These are phyloP conservation scores for Rostratula benghalensis DNA, from an alignment of 2,113 vertebrate species.

Conservation along the genomic window DNA sequence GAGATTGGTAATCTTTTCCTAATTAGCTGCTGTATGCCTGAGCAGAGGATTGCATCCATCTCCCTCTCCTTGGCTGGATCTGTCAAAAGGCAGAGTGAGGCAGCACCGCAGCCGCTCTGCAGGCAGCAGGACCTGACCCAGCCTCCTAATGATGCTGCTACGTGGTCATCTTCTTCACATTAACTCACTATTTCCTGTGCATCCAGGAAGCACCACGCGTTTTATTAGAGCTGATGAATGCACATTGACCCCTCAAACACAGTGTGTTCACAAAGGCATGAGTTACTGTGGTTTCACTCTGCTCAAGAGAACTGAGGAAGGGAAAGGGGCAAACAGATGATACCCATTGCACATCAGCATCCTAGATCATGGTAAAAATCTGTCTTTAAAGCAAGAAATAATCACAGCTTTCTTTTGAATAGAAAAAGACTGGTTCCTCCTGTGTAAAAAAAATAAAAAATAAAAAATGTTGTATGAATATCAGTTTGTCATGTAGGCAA, in stretches of 20 bases:
- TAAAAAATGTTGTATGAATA: neutral
- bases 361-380: neutral
- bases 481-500: neutral
- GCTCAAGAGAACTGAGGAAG: neutral
- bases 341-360: neutral
- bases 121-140: neutral
- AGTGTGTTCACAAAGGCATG: neutral
- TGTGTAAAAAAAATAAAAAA: neutral
- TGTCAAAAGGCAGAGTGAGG: slow-evolving; percentile 5
- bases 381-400: neutral
- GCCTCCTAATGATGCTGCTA: neutral
- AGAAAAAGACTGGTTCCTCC: neutral
- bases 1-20: slow-evolving; percentile 17
- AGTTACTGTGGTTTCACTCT: neutral
- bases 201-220: slow-evolving; percentile 25
- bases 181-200: slow-evolving; percentile 44
- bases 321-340: neutral
- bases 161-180: slow-evolving; percentile 48
- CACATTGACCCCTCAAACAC: neutral
- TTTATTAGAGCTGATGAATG: slow-evolving; percentile 32
- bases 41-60: neutral
- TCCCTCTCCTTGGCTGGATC: neutral
- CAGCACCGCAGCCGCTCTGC: slow-evolving; percentile 22
- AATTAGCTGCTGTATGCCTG: neutral
- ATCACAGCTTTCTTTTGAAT: neutral